Evolutionary conservation across 2,113 vertebrate genomes (phyloP).

Genomic region (Otus sunia): DNA sequence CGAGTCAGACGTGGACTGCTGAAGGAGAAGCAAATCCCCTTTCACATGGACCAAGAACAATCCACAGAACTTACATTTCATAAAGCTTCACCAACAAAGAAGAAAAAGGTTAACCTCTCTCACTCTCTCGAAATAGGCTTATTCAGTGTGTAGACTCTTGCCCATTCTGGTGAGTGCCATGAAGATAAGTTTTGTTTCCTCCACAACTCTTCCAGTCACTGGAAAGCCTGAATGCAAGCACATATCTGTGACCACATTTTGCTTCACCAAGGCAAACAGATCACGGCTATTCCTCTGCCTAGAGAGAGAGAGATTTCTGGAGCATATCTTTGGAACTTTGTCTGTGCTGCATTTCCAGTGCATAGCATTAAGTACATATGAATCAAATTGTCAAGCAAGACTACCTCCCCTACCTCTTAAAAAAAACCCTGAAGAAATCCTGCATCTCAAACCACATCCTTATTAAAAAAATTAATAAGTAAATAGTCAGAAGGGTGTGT

Average conservation of each 20-base stretch:
- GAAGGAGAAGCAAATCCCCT: not conserved
- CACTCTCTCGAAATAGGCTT: not conserved
- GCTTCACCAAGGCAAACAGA: not conserved
- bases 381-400: conserved; percentile 5
- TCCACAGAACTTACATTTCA: not conserved
- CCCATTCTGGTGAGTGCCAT: rapidly evolving
- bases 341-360: not conserved
- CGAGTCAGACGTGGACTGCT: not conserved
- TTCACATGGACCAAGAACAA: not conserved
- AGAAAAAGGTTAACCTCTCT: not conserved
- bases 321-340: not conserved
- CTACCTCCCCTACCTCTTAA: not conserved
- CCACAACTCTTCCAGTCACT: not conserved
- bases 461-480: conserved; percentile 55
- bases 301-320: not conserved
- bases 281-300: not conserved
- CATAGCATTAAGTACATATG: not conserved
- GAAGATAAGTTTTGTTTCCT: not conserved
- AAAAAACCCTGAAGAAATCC: conserved; percentile 19
- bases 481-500: conserved; percentile 50
- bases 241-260: not conserved
- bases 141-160: not conserved
- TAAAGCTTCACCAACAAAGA: not conserved
- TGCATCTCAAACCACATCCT: conserved; percentile 46
- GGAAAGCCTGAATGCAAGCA: not conserved